Evolutionary conservation across 2,113 vertebrate species (phyloP).

Genomic region (Notarius lentiginosus): DNA sequence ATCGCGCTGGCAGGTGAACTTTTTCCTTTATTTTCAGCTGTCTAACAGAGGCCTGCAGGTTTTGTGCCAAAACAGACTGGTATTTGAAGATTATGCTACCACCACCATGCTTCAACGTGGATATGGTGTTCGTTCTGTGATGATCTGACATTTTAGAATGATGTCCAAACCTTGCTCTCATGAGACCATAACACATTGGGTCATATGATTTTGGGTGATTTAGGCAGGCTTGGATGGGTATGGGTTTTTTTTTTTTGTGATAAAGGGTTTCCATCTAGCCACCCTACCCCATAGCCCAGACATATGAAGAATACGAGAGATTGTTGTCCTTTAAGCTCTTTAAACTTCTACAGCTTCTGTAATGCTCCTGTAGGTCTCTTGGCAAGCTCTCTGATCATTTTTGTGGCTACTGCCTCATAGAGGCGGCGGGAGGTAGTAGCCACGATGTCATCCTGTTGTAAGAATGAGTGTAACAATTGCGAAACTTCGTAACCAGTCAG

Average conservation of each 20-base stretch:
- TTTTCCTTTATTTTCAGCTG: background rate
- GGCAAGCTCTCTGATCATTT: background rate
- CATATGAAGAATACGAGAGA: background rate
- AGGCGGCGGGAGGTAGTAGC: too few relatives aligned
- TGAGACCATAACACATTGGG: background rate
- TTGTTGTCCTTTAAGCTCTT: background rate
- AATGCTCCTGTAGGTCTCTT: background rate
- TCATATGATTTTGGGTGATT: background rate
- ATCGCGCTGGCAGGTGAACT: background rate
- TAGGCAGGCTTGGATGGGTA: background rate
- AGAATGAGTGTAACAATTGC: too few relatives aligned
- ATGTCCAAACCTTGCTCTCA: background rate
- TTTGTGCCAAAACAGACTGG: background rate
- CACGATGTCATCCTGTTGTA: too few relatives aligned
- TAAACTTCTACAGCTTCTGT: background rate
- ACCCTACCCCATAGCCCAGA: background rate
- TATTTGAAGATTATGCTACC: background rate
- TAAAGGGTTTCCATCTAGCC: background rate
- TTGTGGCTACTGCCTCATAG: too few relatives aligned
- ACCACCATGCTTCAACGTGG: background rate
- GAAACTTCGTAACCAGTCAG: too few relatives aligned
- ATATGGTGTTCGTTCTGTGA: background rate
- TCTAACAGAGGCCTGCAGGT: background rate
- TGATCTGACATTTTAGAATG: background rate
- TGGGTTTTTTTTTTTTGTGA: background rate